Evolutionary conservation across 2,888 invertebrate genomes (phyloP).

Genomic region (Synanthedon myopaeformis): DNA sequence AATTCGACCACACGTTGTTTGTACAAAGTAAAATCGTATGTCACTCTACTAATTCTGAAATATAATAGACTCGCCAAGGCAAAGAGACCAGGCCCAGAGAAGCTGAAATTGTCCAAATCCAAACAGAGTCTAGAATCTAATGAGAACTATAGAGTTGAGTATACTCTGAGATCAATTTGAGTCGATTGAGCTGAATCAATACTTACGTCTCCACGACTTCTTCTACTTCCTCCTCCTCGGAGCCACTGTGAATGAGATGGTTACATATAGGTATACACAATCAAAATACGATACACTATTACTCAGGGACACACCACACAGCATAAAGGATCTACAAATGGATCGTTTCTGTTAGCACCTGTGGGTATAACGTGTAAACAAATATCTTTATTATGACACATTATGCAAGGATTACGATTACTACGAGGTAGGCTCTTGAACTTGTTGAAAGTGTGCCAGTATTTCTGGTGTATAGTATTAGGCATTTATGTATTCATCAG

Average conservation of each 20-base stretch:
- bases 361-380: not conserved
- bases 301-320: not conserved
- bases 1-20: conserved; percentile 23
- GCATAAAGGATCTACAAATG: not conserved
- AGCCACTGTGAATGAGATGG: conserved; percentile 57
- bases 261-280: not conserved
- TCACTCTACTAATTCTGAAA: conserved; percentile 13
- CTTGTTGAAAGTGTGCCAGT: not conserved
- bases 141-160: conserved; percentile 20
- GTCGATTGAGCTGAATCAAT: conserved; percentile 10
- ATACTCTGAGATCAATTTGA: not conserved
- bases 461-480: not conserved
- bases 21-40: conserved; percentile 16
- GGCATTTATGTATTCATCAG: no score
- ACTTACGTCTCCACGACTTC: conserved; percentile 84
- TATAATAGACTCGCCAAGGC: conserved; percentile 49
- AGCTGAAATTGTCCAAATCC: conserved; percentile 54
- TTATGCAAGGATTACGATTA: not conserved
- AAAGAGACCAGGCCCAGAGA: conserved; percentile 50
- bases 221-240: conserved; percentile 83
- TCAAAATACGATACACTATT: not conserved
- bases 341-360: not conserved
- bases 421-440: not conserved
- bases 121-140: conserved; percentile 50
- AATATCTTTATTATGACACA: not conserved